phyloP scores from a whole-genome alignment of 2,797 vertebrate genomes.

The Carduelis carduelis region DNA sequence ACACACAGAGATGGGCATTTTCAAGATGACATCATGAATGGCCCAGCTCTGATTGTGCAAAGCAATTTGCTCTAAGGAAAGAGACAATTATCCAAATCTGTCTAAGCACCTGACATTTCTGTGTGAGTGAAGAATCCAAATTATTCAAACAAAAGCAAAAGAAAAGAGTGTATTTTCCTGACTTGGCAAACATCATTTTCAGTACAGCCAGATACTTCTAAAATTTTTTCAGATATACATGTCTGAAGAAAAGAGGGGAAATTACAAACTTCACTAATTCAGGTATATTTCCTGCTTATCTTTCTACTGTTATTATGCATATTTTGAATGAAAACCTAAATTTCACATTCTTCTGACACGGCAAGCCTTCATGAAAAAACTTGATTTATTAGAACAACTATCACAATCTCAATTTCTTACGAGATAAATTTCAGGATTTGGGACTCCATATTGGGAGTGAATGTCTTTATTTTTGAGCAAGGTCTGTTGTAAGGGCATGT shows the following conservation, averaged over 20 bases:
- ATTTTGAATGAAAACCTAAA: neutral
- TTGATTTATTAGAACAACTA: neutral
- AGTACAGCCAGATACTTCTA: neutral
- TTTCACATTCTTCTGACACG: neutral
- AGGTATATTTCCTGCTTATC: neutral
- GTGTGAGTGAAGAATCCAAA: neutral
- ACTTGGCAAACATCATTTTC: neutral
- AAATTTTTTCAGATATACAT: neutral
- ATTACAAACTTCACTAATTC: neutral
- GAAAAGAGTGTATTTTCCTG: neutral
- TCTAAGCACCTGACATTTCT: neutral
- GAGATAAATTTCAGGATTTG: neutral
- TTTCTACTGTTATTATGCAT: neutral
- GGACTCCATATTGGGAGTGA: neutral
- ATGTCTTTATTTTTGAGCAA: neutral
- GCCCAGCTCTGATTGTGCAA: neutral
- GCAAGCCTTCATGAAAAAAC: neutral
- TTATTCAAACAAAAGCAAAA: neutral
- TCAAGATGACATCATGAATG: neutral
- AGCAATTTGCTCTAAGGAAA: slow-evolving; percentile 5
- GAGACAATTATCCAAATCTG: slow-evolving; percentile 1
- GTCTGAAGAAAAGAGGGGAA: neutral
- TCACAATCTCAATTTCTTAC: neutral
- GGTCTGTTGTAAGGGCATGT: neutral
- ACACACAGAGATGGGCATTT: neutral